These are phyloP conservation scores for Zaprionus tsacasi DNA, from an alignment of 1,140 invertebrate species.

Conservation along the genomic window DNA sequence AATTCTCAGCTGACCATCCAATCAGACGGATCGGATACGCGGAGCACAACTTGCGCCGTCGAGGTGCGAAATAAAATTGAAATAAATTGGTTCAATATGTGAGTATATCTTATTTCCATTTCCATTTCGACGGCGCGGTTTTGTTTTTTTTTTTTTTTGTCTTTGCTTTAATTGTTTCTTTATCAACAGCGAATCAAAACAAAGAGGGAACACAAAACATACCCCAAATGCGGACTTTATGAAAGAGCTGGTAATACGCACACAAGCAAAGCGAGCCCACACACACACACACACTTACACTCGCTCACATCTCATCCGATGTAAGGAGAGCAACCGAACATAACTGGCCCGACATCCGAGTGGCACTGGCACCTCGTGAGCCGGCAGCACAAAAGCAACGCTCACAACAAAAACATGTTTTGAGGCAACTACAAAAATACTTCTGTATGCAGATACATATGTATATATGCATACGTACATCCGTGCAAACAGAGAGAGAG, in stretches of 20 bases:
- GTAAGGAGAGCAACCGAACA: constrained; percentile 31
- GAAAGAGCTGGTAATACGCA: constrained; percentile 38
- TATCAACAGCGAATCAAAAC: constrained; percentile 67
- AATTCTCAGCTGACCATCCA: constrained; percentile 38
- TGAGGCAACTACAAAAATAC: neutral
- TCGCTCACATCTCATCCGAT: neutral
- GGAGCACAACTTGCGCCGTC: constrained; percentile 61
- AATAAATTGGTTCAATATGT: constrained; percentile 77
- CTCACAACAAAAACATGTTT: constrained; percentile 44
- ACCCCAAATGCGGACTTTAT: constrained; percentile 55
- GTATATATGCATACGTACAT: neutral
- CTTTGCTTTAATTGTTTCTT: constrained; percentile 34
- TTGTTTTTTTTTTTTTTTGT: constrained; percentile 25
- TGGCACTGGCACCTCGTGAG: constrained; percentile 33
- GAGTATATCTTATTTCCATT: constrained; percentile 73
- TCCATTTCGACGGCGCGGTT: constrained; percentile 54
- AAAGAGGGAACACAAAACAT: constrained; percentile 63
- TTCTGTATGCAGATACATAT: neutral
- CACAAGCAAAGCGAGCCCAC: neutral
- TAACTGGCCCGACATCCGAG: constrained; percentile 28
- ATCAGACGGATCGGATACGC: constrained; percentile 20
- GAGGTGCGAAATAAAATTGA: constrained; percentile 70
- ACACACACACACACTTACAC: constrained; percentile 4
- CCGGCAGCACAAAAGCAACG: constrained; percentile 29
- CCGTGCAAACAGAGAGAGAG: neutral